Conservation (phyloP, 2,888 invertebrate species). For the Oscheius sp. region DNA sequence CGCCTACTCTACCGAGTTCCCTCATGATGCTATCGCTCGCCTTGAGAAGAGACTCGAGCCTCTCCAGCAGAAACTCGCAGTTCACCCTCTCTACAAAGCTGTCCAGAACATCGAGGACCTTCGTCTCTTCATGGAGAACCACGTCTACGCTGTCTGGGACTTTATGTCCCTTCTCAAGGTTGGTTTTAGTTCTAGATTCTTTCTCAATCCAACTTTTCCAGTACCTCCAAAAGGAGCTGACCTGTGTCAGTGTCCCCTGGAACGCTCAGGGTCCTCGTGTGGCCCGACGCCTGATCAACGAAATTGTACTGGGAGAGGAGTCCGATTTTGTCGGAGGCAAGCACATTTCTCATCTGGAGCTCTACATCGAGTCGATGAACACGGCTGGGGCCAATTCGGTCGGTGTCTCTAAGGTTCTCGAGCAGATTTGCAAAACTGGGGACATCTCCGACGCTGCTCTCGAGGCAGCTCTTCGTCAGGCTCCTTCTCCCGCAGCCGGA, state of each 20-base stretch:
- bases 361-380: conserved; percentile 43
- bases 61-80: conserved; percentile 36
- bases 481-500: conserved; percentile 38
- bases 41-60: conserved; percentile 32
- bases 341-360: conserved; percentile 45
- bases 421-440: not conserved
- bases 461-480: conserved; percentile 5
- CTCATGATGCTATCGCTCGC: conserved; percentile 23
- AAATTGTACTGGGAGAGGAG: conserved; percentile 45
- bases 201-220: not conserved
- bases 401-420: conserved; percentile 11
- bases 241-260: conserved; percentile 43
- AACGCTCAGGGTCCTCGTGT: conserved; percentile 32
- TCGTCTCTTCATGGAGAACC: conserved; percentile 45
- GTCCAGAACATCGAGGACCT: conserved; percentile 43
- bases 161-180: conserved; percentile 49
- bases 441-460: conserved; percentile 36
- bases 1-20: conserved; percentile 1
- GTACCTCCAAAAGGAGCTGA: conserved; percentile 42
- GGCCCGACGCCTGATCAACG: conserved; percentile 45
- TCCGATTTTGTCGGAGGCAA: conserved; percentile 38
- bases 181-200: not conserved
- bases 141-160: conserved; percentile 51
- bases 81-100: conserved; percentile 46
- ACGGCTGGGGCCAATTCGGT: conserved; percentile 31